phyloP scores from a whole-genome alignment of 2,113 vertebrate species.

The Triplophysa siluroides region DNA sequence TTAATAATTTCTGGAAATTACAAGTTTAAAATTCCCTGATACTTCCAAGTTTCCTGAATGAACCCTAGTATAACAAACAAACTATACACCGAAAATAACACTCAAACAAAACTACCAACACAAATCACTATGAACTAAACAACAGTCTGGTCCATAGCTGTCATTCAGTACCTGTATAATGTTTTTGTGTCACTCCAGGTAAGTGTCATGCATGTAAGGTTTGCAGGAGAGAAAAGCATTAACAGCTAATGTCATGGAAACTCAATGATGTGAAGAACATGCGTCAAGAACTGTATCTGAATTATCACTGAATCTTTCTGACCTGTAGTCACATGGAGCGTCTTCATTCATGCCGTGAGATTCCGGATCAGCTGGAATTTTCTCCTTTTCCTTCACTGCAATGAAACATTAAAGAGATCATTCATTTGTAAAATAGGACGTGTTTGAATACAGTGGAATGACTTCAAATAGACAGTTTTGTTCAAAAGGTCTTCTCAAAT shows the following conservation, averaged over 20 bases:
- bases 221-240: constrained; percentile 61
- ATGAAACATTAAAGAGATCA: constrained; percentile 21
- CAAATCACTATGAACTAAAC: constrained; percentile 5
- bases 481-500: neutral
- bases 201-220: constrained; percentile 62
- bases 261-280: constrained; percentile 19
- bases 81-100: neutral
- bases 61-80: neutral
- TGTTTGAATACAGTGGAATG: neutral
- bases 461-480: neutral
- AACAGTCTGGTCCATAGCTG: neutral
- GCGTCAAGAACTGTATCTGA: neutral
- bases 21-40: too few relatives aligned
- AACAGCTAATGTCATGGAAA: constrained; percentile 54
- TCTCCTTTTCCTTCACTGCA: constrained; percentile 94
- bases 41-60: too few relatives aligned
- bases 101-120: constrained; percentile 27
- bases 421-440: neutral
- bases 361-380: constrained; percentile 82
- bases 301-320: constrained; percentile 57
- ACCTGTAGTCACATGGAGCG: constrained; percentile 93
- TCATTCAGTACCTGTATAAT: constrained; percentile 61
- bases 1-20: too few relatives aligned
- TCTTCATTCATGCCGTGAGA: constrained; percentile 85
- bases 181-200: constrained; percentile 63